Conservation (phyloP, 2,888 invertebrate species). For the Selenia dentaria region DNA sequence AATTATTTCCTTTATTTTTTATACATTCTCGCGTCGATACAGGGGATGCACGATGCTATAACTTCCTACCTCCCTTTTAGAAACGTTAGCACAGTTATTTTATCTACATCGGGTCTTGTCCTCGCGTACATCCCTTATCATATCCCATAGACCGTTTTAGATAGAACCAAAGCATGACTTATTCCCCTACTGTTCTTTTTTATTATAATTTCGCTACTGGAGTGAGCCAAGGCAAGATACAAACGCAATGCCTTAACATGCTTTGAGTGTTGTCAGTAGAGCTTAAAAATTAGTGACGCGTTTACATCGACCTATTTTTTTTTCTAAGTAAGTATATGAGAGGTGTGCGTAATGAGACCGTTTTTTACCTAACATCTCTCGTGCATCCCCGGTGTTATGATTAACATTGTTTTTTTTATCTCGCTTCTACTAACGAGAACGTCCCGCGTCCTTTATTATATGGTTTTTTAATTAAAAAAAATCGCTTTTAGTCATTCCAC, state of each 20-base stretch:
- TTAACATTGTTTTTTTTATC: constrained; percentile 65
- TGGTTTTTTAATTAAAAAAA: constrained; percentile 33
- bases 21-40: constrained; percentile 75
- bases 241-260: constrained; percentile 57
- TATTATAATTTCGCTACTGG: constrained; percentile 50
- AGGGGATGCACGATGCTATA: constrained; percentile 84
- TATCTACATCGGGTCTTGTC: constrained; percentile 34
- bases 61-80: constrained; percentile 70
- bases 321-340: constrained; percentile 53
- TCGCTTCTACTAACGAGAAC: constrained; percentile 80
- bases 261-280: constrained; percentile 78
- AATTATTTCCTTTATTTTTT: constrained; percentile 54
- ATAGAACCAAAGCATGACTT: constrained; percentile 69
- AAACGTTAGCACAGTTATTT: constrained; percentile 39
- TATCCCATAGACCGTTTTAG: constrained; percentile 29
- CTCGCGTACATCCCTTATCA: constrained; percentile 37
- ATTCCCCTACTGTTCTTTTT: constrained; percentile 55
- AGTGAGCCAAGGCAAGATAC: constrained; percentile 55
- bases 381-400: constrained; percentile 81
- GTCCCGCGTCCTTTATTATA: constrained; percentile 55
- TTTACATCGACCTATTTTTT: constrained; percentile 25
- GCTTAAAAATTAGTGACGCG: constrained; percentile 51
- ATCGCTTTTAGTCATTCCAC: constrained; percentile 76
- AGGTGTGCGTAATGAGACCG: constrained; percentile 62
- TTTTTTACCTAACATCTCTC: constrained; percentile 49